Evolutionary conservation across 64 coral and sea anemone genomes (phyloP).

Genomic region (Orbicella faveolata): DNA sequence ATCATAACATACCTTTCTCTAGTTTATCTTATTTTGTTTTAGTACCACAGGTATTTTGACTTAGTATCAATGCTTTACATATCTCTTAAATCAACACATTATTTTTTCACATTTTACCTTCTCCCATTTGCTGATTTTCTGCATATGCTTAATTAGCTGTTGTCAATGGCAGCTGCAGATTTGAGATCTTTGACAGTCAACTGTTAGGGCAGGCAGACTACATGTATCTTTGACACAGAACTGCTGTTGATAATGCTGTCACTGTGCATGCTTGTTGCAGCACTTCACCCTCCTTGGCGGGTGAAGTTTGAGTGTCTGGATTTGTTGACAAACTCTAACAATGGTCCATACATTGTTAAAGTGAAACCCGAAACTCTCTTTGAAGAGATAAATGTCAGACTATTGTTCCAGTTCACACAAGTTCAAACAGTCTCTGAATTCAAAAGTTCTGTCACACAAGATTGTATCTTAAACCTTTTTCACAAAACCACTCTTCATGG

Average conservation of each 20-base stretch:
- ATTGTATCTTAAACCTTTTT: neutral
- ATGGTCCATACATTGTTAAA: neutral
- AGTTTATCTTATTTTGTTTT: constrained; percentile 37
- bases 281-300: neutral
- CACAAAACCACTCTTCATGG: neutral
- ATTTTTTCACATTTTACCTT: neutral
- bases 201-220: no score
- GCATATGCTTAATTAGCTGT: neutral
- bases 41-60: neutral
- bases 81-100: constrained; percentile 40
- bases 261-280: neutral
- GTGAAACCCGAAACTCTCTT: neutral
- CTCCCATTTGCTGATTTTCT: no score
- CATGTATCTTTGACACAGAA: neutral
- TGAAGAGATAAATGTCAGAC: neutral
- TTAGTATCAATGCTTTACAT: neutral
- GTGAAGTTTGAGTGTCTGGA: neutral
- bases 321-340: constrained; percentile 2
- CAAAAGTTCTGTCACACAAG: constrained; percentile 30
- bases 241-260: neutral
- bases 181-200: neutral
- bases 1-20: neutral
- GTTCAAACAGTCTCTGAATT: neutral
- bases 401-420: constrained; percentile 5
- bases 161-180: neutral